Evolutionary conservation across 2,797 vertebrate genomes (phyloP).

Genomic region (Parauchenoglanis ngamensis): DNA sequence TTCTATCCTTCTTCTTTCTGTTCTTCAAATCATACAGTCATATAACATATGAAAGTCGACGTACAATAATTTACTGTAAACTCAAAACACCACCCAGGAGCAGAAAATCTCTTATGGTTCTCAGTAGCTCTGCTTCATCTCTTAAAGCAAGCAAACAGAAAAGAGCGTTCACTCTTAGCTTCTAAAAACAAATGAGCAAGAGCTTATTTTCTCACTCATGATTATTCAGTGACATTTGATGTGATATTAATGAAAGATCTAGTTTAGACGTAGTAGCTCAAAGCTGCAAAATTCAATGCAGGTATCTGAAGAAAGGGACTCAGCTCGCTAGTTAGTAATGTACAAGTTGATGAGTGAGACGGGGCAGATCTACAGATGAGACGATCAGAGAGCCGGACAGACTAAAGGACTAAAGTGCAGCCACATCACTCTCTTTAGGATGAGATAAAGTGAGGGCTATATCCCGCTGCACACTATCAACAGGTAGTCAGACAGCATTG

Average conservation of each 20-base stretch:
- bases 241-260: neutral
- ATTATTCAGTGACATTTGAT: neutral
- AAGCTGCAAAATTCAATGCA: neutral
- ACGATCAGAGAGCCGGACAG: neutral
- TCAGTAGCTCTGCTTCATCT: conserved; percentile 54
- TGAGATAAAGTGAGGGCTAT: neutral
- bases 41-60: conserved; percentile 46
- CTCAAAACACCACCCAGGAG: conserved; percentile 57
- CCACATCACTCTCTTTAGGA: neutral
- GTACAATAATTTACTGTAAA: conserved; percentile 56
- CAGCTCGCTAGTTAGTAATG: neutral
- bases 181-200: neutral
- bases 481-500: neutral
- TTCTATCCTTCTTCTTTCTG: conserved; percentile 43
- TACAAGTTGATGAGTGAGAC: neutral
- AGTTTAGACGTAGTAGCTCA: neutral
- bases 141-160: neutral
- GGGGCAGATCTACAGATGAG: neutral
- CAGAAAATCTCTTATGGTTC: conserved; percentile 27
- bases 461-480: neutral
- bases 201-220: neutral
- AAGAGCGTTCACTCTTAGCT: neutral
- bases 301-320: neutral
- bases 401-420: neutral
- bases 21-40: conserved; percentile 45